Conservation (phyloP, 2,113 vertebrate species). For the Salvelinus fontinalis region DNA sequence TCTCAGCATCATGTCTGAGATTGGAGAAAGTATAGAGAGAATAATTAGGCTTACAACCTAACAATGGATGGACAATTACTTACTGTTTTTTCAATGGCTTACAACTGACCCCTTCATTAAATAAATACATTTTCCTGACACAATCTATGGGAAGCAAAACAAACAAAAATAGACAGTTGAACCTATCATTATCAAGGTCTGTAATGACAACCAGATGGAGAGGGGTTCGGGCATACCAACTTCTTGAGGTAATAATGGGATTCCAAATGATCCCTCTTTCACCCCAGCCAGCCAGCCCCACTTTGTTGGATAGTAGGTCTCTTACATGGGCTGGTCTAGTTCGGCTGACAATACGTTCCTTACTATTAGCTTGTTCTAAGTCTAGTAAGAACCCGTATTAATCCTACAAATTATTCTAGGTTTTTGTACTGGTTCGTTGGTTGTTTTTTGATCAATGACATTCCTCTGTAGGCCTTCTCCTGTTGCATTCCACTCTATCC, state of each 20-base stretch:
- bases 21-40: conserved; percentile 48
- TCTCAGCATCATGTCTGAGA: conserved; percentile 29
- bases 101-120: conserved; percentile 76
- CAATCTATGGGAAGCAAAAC: conserved; percentile 81
- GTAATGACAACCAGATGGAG: conserved; percentile 91
- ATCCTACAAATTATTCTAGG: not conserved
- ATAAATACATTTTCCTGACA: conserved; percentile 78
- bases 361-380: not conserved
- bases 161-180: conserved; percentile 80
- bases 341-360: conserved; percentile 3
- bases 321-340: conserved; percentile 43
- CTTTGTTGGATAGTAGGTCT: conserved; percentile 25
- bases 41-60: conserved; percentile 20
- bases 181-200: conserved; percentile 75
- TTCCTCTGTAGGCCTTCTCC: conserved; percentile 55
- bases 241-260: conserved; percentile 85
- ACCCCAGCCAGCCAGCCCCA: conserved; percentile 18
- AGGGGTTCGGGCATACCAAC: conserved; percentile 80
- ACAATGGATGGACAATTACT: conserved; percentile 42
- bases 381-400: not conserved
- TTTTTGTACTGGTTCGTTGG: conserved; percentile 7
- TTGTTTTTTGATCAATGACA: conserved; percentile 67
- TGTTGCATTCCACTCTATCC: conserved; percentile 68
- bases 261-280: conserved; percentile 65
- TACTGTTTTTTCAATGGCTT: conserved; percentile 41